phyloP scores from a whole-genome alignment of 2,888 invertebrate genomes.

The Macroteleia sp. region DNA sequence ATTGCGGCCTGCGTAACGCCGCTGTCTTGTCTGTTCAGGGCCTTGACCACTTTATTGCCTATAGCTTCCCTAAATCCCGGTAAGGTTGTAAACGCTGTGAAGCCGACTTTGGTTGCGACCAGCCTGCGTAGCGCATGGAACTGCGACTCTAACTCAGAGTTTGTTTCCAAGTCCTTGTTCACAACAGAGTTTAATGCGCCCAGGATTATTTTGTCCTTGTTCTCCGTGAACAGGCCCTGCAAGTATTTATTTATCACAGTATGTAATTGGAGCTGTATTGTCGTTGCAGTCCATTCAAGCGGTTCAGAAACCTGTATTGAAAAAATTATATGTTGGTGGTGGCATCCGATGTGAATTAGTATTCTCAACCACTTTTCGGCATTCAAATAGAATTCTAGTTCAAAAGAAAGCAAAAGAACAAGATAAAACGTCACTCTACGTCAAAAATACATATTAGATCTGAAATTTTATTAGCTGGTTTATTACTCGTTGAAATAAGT shows the following conservation, averaged over 20 bases:
- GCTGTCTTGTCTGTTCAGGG: constrained; percentile 93
- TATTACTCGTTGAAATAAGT: too few species aligned
- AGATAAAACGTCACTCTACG: too few species aligned
- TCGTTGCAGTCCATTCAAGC: constrained; percentile 81
- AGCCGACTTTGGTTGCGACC: constrained; percentile 99
- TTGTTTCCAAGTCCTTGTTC: constrained; percentile 87
- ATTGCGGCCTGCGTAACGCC: constrained; percentile 98
- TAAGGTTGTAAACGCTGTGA: constrained; percentile 96
- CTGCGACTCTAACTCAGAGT: constrained; percentile 94
- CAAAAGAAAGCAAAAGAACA: too few species aligned
- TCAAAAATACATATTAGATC: too few species aligned
- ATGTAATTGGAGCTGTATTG: constrained; percentile 76
- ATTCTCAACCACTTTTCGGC: constrained; percentile 45
- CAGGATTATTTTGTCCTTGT: constrained; percentile 98
- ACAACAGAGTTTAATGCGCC: constrained; percentile 94
- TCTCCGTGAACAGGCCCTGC: constrained; percentile 97
- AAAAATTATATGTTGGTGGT: constrained; percentile 60
- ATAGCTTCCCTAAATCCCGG: constrained; percentile 97
- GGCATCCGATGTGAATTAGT: constrained; percentile 22
- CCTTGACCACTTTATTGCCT: constrained; percentile 95
- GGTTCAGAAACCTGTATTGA: constrained; percentile 78
- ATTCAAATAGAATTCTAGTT: too few species aligned
- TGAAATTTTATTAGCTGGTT: too few species aligned
- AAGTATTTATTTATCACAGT: constrained; percentile 80
- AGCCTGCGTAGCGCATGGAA: constrained; percentile 97